Conservation (phyloP, 92 coral and sea anemone genomes). For the Zoanthus solanderi region DNA sequence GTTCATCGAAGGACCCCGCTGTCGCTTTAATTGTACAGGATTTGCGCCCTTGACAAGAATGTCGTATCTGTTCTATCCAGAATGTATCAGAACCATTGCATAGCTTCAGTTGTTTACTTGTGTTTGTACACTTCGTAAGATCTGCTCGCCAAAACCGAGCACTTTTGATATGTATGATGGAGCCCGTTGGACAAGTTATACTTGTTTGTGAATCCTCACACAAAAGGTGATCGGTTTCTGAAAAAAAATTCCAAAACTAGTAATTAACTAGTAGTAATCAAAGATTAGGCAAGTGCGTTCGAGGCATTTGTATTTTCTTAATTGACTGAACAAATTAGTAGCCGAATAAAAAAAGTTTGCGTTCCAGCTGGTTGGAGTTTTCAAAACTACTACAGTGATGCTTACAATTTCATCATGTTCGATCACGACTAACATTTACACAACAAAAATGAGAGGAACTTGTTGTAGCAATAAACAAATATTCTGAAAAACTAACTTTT, state of each 20-base stretch:
- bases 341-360: too few species aligned
- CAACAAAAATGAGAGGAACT: too few species aligned
- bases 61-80: neutral
- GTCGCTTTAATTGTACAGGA: slow-evolving; percentile 8
- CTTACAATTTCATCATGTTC: too few species aligned
- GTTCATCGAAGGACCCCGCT: neutral
- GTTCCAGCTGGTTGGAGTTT: too few species aligned
- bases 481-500: too few species aligned
- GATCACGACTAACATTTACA: too few species aligned
- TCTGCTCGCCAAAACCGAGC: neutral
- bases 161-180: neutral
- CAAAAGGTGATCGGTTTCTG: neutral
- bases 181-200: neutral
- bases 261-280: too few species aligned
- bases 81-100: neutral
- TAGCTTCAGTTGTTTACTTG: neutral
- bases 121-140: neutral
- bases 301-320: too few species aligned
- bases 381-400: too few species aligned
- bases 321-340: too few species aligned
- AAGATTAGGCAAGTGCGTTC: too few species aligned
- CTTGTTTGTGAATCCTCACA: neutral
- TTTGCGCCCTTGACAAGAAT: slow-evolving; percentile 11
- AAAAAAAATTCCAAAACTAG: neutral
- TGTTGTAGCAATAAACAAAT: too few species aligned